Evolutionary conservation across 2,888 invertebrate genomes (phyloP).

Genomic region (Falcaria lacertinaria): DNA sequence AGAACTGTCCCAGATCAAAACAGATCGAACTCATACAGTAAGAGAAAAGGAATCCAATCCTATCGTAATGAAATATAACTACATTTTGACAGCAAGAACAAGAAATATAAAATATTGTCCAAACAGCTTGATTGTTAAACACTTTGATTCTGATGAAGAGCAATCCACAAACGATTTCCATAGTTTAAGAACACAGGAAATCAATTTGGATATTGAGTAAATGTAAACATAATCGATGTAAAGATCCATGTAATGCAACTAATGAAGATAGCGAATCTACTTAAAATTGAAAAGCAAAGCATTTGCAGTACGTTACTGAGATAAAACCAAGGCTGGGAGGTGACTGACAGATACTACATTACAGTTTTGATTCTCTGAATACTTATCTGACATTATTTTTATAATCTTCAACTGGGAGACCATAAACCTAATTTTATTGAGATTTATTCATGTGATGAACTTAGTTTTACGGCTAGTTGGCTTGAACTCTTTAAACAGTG

Average conservation of each 20-base stretch:
- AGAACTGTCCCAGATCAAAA: no score
- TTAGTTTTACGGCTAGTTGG: no score
- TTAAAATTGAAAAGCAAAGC: background rate
- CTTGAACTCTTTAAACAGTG: no score
- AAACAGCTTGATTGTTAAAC: no score
- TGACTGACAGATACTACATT: conserved; percentile 1
- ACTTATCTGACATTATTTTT: conserved; percentile 1
- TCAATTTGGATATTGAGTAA: no score
- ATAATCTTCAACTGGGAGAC: background rate
- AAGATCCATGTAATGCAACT: no score
- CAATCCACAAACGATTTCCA: background rate
- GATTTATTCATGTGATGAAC: background rate
- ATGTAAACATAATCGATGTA: no score
- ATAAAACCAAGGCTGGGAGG: conserved; percentile 2
- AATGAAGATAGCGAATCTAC: background rate
- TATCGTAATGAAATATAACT: no score
- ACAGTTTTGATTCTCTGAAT: background rate
- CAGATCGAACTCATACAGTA: no score
- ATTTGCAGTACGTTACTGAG: background rate
- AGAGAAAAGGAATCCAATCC: no score
- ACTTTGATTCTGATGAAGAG: background rate
- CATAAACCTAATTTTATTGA: background rate
- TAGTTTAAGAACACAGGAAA: background rate
- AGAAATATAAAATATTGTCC: no score
- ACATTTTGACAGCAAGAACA: no score